A percentile compares a stretch with the other conserved stretches of the same genome.
Evolutionary conservation across 2,113 vertebrate genomes (phyloP).

Genomic region (Ophiodon elongatus): DNA sequence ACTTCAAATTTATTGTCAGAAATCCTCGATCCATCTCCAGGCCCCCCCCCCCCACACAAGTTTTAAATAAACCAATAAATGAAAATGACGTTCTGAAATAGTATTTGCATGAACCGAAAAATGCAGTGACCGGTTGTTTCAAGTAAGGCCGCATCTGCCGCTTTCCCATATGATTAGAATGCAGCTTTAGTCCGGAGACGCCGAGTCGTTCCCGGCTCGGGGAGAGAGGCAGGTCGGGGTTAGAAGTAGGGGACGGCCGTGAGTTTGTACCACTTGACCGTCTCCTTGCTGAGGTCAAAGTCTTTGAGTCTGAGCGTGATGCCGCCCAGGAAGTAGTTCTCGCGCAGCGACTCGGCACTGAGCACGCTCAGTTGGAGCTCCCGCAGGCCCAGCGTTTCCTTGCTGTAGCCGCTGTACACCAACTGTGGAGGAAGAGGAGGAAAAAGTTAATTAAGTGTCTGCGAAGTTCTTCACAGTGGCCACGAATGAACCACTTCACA

Average conservation of each 20-base stretch:
- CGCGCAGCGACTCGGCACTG: conserved; percentile 95
- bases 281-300: conserved; percentile 97
- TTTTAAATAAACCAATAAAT: background rate
- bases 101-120: conserved; percentile 15
- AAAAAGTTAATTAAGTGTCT: background rate
- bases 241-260: conserved; percentile 90
- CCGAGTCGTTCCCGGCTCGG: conserved; percentile 2
- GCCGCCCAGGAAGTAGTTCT: conserved; percentile 97
- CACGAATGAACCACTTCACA: background rate
- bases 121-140: conserved; percentile 49
- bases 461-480: background rate
- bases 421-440: conserved; percentile 82
- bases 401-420: conserved; percentile 95
- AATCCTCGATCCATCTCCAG: background rate
- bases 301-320: conserved; percentile 94
- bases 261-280: conserved; percentile 95
- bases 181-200: conserved; percentile 24
- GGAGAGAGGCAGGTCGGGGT: conserved; percentile 30
- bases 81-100: background rate
- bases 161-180: conserved; percentile 52
- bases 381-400: conserved; percentile 92
- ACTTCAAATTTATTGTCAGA: no score
- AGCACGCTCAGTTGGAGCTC: conserved; percentile 96
- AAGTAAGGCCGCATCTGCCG: conserved; percentile 30
- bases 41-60: background rate